phyloP scores from a whole-genome alignment of 2,113 vertebrate genomes.

The Percopsis transmontana region DNA sequence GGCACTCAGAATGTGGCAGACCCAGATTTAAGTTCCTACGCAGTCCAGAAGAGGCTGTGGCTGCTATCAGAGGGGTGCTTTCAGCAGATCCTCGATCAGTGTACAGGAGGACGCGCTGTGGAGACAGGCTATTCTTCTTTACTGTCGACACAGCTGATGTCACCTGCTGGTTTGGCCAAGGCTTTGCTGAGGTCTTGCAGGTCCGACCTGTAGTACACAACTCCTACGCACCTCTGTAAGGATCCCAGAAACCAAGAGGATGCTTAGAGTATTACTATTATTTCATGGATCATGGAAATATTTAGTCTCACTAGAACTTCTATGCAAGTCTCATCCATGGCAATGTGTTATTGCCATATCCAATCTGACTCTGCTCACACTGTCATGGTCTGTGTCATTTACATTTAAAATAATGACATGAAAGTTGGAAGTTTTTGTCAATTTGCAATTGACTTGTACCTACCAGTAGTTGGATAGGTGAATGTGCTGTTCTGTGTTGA shows the following conservation, averaged over 20 bases:
- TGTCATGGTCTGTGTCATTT: too few relatives aligned
- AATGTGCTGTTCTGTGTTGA: too few relatives aligned
- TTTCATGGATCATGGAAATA: too few relatives aligned
- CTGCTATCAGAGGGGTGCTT: conserved; percentile 79
- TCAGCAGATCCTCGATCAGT: conserved; percentile 88
- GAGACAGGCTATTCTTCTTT: conserved; percentile 82
- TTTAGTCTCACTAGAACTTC: too few relatives aligned
- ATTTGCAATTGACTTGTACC: too few relatives aligned
- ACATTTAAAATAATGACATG: too few relatives aligned
- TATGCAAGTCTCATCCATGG: too few relatives aligned
- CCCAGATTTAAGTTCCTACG: conserved; percentile 80
- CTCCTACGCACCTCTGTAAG: neutral
- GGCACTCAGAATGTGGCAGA: conserved; percentile 34
- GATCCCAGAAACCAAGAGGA: neutral
- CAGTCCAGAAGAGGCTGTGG: conserved; percentile 77
- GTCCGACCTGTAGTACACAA: conserved; percentile 64
- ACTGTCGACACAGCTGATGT: conserved; percentile 81
- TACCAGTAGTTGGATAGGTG: too few relatives aligned
- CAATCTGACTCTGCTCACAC: too few relatives aligned
- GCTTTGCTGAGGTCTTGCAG: conserved; percentile 85
- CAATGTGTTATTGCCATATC: too few relatives aligned
- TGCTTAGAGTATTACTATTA: too few relatives aligned
- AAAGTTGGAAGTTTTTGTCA: too few relatives aligned
- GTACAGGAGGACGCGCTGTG: conserved; percentile 82
- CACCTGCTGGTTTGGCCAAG: conserved; percentile 88